Conservation (phyloP, 1,140 invertebrate genomes). For the Polyergus mexicanus region DNA sequence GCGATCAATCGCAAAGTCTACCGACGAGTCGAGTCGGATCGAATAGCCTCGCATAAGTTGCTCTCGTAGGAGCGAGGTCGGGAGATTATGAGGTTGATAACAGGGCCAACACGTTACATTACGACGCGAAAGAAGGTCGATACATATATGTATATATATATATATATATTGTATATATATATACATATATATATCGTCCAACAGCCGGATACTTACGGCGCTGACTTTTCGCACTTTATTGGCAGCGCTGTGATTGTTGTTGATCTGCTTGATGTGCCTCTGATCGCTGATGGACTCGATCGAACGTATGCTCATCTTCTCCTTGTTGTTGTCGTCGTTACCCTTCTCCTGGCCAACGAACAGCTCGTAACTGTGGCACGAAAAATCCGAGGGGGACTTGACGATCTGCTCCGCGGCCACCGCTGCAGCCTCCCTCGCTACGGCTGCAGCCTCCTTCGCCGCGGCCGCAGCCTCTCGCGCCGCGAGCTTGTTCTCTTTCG, state of each 20-base stretch:
- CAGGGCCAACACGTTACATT: constrained; percentile 65
- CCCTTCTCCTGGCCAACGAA: constrained; percentile 95
- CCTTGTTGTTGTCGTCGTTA: constrained; percentile 95
- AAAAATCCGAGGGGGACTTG: constrained; percentile 96
- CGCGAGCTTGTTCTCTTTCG: constrained; percentile 91
- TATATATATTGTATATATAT: neutral
- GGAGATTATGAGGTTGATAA: constrained; percentile 41
- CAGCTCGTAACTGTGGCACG: constrained; percentile 95
- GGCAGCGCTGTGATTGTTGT: constrained; percentile 85
- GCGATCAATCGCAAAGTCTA: neutral
- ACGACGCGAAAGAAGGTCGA: constrained; percentile 54
- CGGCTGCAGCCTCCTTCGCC: constrained; percentile 66
- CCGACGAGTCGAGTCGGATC: constrained; percentile 73
- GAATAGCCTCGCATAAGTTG: constrained; percentile 70
- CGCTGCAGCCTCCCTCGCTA: constrained; percentile 85
- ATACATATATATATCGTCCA: constrained; percentile 3
- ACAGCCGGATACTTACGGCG: constrained; percentile 91
- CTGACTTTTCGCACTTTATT: constrained; percentile 95
- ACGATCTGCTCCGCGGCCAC: constrained; percentile 89
- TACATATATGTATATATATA: constrained; percentile 19
- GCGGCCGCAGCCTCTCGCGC: constrained; percentile 82
- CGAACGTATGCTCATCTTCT: constrained; percentile 96
- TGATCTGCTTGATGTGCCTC: constrained; percentile 87
- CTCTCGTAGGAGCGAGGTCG: constrained; percentile 72
- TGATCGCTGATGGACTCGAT: constrained; percentile 95